Conservation (phyloP, 2,888 invertebrate species). For the Diplazon laetatorius region DNA sequence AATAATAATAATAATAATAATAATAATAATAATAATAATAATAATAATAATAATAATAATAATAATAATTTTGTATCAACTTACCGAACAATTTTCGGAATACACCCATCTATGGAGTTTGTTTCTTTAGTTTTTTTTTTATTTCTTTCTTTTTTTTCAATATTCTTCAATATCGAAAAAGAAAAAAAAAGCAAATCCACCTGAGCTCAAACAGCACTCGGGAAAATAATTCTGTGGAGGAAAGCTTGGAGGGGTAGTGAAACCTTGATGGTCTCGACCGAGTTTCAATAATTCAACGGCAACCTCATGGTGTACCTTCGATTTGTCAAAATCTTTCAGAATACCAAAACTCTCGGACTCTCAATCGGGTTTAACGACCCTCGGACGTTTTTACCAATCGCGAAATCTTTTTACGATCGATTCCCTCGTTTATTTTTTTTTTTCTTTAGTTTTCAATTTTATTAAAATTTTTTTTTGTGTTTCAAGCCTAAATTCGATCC, state of each 20-base stretch:
- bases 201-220: too few species aligned
- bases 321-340: slow-evolving; percentile 52
- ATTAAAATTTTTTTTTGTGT: too few species aligned
- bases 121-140: slow-evolving; percentile 54
- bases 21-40: slow-evolving; percentile 8
- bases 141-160: too few species aligned
- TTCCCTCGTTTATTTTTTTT: slow-evolving; percentile 8
- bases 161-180: too few species aligned
- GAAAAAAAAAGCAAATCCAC: too few species aligned
- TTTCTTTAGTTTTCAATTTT: too few species aligned
- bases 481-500: not conserved
- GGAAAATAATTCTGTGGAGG: too few species aligned
- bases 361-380: not conserved
- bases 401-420: slow-evolving; percentile 23
- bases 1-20: too few species aligned
- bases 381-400: slow-evolving; percentile 26
- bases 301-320: slow-evolving; percentile 61
- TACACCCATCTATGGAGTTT: slow-evolving; percentile 71
- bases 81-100: slow-evolving; percentile 76
- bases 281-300: slow-evolving; percentile 55
- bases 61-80: slow-evolving; percentile 37
- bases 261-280: not conserved
- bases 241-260: too few species aligned
- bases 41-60: not conserved
- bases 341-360: slow-evolving; percentile 35